These are phyloP conservation scores for Xylocopa sonorina DNA, from an alignment of 1,140 invertebrate species.

Conservation along the genomic window DNA sequence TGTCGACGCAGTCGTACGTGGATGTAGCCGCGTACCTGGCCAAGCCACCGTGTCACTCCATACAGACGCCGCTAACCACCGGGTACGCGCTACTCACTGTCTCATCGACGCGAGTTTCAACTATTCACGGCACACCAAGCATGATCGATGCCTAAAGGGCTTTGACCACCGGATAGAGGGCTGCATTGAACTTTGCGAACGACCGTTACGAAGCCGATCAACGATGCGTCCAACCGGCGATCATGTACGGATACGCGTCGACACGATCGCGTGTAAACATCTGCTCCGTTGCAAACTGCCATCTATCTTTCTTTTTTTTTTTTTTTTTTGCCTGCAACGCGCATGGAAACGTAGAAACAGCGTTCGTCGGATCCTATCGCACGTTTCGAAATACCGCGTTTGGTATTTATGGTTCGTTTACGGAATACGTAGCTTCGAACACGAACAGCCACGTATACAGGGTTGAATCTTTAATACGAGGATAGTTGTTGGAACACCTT, in stretches of 20 bases:
- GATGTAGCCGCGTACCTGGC: too few relatives aligned
- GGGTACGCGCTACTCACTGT: too few relatives aligned
- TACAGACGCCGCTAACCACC: too few relatives aligned
- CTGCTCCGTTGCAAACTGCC: background rate
- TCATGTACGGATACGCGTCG: background rate
- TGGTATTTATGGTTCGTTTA: too few relatives aligned
- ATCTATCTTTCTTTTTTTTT: too few relatives aligned
- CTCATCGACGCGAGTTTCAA: constrained; percentile 35
- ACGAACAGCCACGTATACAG: too few relatives aligned
- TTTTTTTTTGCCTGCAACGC: too few relatives aligned
- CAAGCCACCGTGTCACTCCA: too few relatives aligned
- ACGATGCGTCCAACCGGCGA: background rate
- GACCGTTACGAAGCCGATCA: background rate
- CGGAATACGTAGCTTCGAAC: too few relatives aligned
- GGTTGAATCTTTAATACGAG: too few relatives aligned
- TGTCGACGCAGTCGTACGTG: background rate
- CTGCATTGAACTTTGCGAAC: constrained; percentile 4
- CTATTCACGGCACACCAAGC: constrained; percentile 28
- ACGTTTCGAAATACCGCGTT: constrained; percentile 12
- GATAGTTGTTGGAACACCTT: too few relatives aligned
- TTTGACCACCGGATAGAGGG: constrained; percentile 39
- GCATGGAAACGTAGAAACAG: too few relatives aligned
- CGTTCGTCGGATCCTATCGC: background rate
- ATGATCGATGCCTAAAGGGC: constrained; percentile 41
- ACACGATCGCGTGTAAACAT: background rate